Percentiles rank a stretch among this genome's conserved stretches.
Conservation (phyloP, 2,113 vertebrate species). For the Motacilla alba region DNA sequence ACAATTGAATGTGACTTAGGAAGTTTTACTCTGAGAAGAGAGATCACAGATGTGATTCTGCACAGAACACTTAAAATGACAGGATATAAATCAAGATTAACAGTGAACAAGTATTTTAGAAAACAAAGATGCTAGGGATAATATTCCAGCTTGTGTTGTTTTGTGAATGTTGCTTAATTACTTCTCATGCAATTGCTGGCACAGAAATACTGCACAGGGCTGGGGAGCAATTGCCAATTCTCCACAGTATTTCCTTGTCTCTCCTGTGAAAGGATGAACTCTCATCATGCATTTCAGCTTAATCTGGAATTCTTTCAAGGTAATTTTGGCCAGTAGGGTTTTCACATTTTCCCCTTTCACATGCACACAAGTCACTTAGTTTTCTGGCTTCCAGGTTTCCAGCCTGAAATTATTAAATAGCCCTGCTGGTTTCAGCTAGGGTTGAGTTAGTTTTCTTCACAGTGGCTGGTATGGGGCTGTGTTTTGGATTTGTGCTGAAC, state of each 20-base stretch:
- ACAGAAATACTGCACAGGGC: neutral
- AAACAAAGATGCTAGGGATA: neutral
- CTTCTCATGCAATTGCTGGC: neutral
- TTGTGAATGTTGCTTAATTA: neutral
- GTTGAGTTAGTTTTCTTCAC: neutral
- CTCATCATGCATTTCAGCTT: neutral
- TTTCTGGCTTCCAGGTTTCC: neutral
- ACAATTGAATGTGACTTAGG: neutral
- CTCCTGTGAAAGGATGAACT: neutral
- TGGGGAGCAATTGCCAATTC: neutral
- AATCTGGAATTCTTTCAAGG: neutral
- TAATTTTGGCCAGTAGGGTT: neutral
- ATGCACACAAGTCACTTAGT: neutral
- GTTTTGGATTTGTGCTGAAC: neutral
- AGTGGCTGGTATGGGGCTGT: neutral
- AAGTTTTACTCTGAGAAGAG: neutral
- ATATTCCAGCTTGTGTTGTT: neutral
- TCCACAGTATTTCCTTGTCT: neutral
- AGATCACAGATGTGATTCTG: neutral
- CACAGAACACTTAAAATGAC: neutral
- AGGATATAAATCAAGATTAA: neutral
- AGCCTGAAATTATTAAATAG: neutral
- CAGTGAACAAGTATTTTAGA: neutral
- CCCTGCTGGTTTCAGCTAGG: neutral
- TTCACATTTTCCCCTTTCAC: neutral